A percentile compares a stretch with the other conserved stretches of the same genome.
Evolutionary conservation across 2,797 vertebrate species (phyloP).

Genomic region (Nasua narica): DNA sequence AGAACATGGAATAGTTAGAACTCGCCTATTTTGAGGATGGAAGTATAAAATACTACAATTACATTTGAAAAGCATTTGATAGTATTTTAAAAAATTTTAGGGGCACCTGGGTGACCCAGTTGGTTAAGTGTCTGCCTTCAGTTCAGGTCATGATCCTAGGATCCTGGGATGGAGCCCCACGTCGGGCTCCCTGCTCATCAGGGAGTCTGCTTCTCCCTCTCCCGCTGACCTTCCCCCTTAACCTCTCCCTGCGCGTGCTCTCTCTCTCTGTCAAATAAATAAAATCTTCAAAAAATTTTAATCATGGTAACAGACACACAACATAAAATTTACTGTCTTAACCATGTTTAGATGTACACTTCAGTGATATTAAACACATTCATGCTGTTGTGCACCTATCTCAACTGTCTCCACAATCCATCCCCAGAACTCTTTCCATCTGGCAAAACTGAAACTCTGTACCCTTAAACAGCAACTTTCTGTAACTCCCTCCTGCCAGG

Average conservation of each 20-base stretch:
- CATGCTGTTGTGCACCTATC: background rate
- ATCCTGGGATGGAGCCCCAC: background rate
- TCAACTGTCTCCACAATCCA: background rate
- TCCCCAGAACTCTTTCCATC: background rate
- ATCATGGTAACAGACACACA: background rate
- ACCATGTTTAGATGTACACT: background rate
- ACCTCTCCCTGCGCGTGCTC: background rate
- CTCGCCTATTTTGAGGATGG: background rate
- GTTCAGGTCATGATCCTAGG: background rate
- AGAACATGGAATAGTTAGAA: background rate
- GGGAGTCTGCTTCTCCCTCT: background rate
- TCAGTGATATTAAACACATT: background rate
- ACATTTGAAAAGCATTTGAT: background rate
- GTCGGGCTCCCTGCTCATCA: background rate
- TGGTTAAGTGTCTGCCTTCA: background rate
- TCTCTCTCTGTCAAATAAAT: background rate
- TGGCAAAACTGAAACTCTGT: background rate
- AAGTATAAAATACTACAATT: background rate
- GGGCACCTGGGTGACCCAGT: background rate
- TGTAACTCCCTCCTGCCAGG: background rate
- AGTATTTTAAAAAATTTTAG: background rate
- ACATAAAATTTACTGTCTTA: background rate
- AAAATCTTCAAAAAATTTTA: background rate
- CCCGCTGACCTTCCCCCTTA: background rate
- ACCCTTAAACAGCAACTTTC: background rate